phyloP scores from a whole-genome alignment of 2,797 vertebrate genomes.

The Miichthys miiuy region DNA sequence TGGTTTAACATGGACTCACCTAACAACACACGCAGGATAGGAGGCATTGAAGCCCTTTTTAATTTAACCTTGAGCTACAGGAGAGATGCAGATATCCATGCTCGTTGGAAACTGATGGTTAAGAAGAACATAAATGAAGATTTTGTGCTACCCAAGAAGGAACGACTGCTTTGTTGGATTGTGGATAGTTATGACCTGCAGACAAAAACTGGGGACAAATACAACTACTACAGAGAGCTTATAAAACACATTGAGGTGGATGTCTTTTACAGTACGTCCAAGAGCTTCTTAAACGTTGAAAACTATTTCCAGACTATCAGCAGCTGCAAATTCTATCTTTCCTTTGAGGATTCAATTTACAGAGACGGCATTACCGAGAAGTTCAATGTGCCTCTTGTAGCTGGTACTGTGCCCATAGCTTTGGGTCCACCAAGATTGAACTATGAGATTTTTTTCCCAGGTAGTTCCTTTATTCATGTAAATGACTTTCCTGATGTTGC shows the following conservation, averaged over 20 bases:
- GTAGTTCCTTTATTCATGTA: constrained; percentile 90
- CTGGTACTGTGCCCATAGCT: constrained; percentile 89
- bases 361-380: constrained; percentile 93
- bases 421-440: constrained; percentile 90
- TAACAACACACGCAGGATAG: constrained; percentile 85
- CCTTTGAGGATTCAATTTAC: constrained; percentile 91
- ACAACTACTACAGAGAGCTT: constrained; percentile 87
- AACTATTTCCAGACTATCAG: constrained; percentile 89
- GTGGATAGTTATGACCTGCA: constrained; percentile 83
- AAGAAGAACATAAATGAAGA: constrained; percentile 77
- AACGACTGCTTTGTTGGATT: constrained; percentile 90
- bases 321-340: constrained; percentile 92
- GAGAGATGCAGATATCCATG: constrained; percentile 89
- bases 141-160: constrained; percentile 89
- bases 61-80: constrained; percentile 91
- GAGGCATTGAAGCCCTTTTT: constrained; percentile 89
- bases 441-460: constrained; percentile 90
- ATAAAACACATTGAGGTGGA: constrained; percentile 88
- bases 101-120: constrained; percentile 83
- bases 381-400: constrained; percentile 88
- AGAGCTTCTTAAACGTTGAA: constrained; percentile 81
- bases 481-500: constrained; percentile 89
- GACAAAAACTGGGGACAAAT: constrained; percentile 75
- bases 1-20: constrained; percentile 92
- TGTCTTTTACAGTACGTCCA: constrained; percentile 87